Base-by-base conservation (phyloP, 2,113 vertebrate genomes). In the Crotalus helleri region DNA sequence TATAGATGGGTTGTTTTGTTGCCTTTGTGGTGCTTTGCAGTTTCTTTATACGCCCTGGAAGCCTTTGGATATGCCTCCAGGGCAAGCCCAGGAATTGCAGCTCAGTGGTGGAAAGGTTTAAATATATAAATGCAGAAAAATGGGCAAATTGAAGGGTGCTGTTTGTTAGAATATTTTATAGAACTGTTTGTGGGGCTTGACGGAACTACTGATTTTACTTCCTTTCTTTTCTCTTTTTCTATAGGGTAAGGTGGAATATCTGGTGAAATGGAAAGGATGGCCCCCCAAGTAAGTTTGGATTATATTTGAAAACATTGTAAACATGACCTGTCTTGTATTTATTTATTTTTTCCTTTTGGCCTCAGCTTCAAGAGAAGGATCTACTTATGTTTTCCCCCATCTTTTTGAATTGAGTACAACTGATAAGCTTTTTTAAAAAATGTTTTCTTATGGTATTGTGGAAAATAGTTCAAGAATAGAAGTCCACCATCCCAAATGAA, bases 211-310 rank as follows among this genome's bases (percentile, higher is more conserved):
- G 59, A 85, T 54, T 94, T 97, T 88, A 95, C n/a, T 54, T 94
- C 90, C 95, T 93, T 96, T 89, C 64, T 51, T 91, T 93, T 93
- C 74, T 96, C 44, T 95, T 94, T 92, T 55, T 21, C 96, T 91
- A 87, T 96, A 99, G 99, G 99, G 99, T 94, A 99, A 99, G 96
- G 99, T 99, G 96, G 99, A 99, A 94, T 99, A 99, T 95, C 98
- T 99, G 91, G 98, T 99, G 96, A 99, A 99, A 96, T 99, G 99
- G 99, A 99, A 99, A 97, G 99, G 99, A 98, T 99, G 99, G 99
- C 97, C 99, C 44, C 98, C 98, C 93, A 99, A 99, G 99, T 99
- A 99, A 99, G 99, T 97, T 87, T 26, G 74, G 89, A 49, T 23
- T 90, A 87, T 87, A 90, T 90, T 59, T 93, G n/a, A n/a, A 90